phyloP scores from a whole-genome alignment of 92 coral and sea anemone species.

The Parazoanthus atlanticus region DNA sequence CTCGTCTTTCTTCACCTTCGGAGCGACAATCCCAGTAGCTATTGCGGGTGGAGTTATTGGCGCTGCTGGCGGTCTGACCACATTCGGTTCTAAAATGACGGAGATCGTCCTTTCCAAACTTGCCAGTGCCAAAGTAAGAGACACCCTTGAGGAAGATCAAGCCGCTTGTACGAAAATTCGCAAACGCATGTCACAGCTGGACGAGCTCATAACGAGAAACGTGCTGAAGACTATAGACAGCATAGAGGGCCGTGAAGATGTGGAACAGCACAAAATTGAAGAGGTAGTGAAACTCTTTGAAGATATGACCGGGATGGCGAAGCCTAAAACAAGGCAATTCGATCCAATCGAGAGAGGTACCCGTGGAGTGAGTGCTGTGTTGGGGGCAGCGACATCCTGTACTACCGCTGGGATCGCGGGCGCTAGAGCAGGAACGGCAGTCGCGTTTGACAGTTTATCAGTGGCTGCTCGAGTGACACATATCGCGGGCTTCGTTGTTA shows the following conservation, averaged over 20 bases:
- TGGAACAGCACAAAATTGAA: conserved; percentile 7
- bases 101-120: conserved; percentile 42
- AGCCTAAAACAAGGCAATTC: not conserved
- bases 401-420: conserved; percentile 60
- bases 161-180: conserved; percentile 46
- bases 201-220: conserved; percentile 45
- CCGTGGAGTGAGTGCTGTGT: conserved; percentile 52
- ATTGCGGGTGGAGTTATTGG: conserved; percentile 56
- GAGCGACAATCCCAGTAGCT: conserved; percentile 59
- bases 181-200: conserved; percentile 41
- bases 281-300: conserved; percentile 54
- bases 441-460: conserved; percentile 60
- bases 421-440: conserved; percentile 63
- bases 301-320: conserved; percentile 50
- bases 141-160: conserved; percentile 55
- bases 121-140: conserved; percentile 53
- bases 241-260: not conserved
- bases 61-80: conserved; percentile 65
- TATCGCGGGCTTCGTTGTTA: not conserved
- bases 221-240: conserved; percentile 50
- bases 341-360: not conserved
- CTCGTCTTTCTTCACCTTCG: conserved; percentile 55
- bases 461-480: conserved; percentile 16
- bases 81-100: conserved; percentile 61
- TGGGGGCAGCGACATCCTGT: conserved; percentile 55